Evolutionary conservation across 2,797 vertebrate genomes (phyloP), one percentile per base, ranked within the genome.

Genomic region (Anguilla anguilla): DNA sequence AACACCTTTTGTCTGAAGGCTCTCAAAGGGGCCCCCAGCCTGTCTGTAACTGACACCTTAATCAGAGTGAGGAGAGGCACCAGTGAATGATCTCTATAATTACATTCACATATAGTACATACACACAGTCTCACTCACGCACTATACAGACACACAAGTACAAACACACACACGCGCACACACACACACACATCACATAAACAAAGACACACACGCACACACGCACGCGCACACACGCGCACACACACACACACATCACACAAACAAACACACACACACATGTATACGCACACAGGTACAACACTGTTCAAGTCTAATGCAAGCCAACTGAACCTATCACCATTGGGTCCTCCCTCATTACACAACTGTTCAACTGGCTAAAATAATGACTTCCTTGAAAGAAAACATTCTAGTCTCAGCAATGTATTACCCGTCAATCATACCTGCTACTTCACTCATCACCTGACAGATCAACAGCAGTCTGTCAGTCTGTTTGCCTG

Each of bases 381-480:
- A 46, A 79, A 79, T 79, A 79, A 79, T 79, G 4, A n/a, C 79
- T 49, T 82, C 46, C 46, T 51, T 25, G 46, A 51, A n/a, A 19
- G 25, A 46, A 51, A 49, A 51, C 79, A 51, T 9, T 22, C 74
- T 35, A 5, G 15, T 43, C 35, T 35, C 69, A 72, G 3, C 74
- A 77, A 3, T 19, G 35, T 43, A 19, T 79, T 92, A 94, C 93
- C 0, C 87, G 90, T 88, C 90, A 72, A 89, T 25, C 83, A 83
- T 85, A 94, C 91, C 89, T 91, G 90, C 87, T 49, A 86, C 59
- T 87, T 39, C 85, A 83, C 46, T 84, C 90, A 92, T 91, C 91
- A 90, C 91, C 92, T 89, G 28, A 39, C 69, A 22, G 2, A 15
- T 59, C 35, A 82, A 25, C 31, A 46, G 59, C 51, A 43, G 39